phyloP scores from a whole-genome alignment of 2,797 vertebrate genomes.

The Microctenopoma stevenorrisi region DNA sequence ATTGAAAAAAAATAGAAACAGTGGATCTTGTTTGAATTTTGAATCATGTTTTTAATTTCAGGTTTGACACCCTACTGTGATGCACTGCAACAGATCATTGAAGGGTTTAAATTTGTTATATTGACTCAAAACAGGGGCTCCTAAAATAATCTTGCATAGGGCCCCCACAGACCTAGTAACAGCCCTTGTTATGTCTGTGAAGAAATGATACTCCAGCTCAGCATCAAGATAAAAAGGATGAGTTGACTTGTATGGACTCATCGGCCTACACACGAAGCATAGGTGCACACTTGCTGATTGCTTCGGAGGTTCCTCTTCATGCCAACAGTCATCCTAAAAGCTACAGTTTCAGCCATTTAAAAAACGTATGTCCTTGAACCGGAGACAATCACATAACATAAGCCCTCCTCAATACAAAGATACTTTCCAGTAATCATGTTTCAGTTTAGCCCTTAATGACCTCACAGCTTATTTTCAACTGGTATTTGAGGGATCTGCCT shows the following conservation, averaged over 20 bases:
- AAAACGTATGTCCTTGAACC: background rate
- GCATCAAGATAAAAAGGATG: conserved; percentile 17
- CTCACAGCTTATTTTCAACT: conserved; percentile 10
- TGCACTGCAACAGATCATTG: too few species aligned
- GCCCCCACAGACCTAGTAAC: too few species aligned
- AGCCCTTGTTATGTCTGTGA: conserved; percentile 9
- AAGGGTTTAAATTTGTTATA: too few species aligned
- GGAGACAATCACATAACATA: conserved; percentile 14
- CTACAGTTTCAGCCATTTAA: conserved; percentile 2
- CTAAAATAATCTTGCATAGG: too few species aligned
- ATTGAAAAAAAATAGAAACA: too few species aligned
- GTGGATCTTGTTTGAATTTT: too few species aligned
- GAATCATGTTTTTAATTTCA: too few species aligned
- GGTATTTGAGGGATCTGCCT: background rate
- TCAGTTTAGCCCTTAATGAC: conserved; percentile 5
- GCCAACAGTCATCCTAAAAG: background rate
- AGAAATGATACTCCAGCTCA: conserved; percentile 19
- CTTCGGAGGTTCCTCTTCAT: conserved; percentile 5
- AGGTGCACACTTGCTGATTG: background rate
- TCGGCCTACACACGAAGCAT: background rate
- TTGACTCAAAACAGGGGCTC: too few species aligned
- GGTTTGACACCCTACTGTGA: too few species aligned
- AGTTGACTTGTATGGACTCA: background rate
- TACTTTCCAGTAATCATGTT: conserved; percentile 25
- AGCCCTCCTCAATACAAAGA: conserved; percentile 13